phyloP scores from a whole-genome alignment of 2,113 vertebrate genomes.

The Elanoides forficatus region DNA sequence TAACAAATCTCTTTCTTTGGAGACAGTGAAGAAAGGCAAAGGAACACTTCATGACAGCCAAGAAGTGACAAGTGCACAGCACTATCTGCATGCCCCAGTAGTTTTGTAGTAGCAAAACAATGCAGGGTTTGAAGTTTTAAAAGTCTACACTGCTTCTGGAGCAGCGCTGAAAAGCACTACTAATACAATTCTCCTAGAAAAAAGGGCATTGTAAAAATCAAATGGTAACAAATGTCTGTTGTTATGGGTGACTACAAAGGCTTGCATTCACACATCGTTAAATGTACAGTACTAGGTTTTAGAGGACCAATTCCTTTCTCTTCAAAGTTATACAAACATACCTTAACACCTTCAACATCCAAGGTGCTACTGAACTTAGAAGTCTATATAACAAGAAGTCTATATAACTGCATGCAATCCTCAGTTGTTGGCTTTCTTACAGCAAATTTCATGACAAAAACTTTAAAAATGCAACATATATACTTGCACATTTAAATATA shows the following conservation, averaged over 20 bases:
- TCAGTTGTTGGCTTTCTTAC: background rate
- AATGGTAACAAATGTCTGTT: background rate
- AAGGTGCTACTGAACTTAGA: background rate
- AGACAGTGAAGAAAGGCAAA: background rate
- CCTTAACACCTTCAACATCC: background rate
- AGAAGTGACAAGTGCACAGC: accelerated
- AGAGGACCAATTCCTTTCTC: background rate
- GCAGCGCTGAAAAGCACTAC: background rate
- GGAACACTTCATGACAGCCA: background rate
- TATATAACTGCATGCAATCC: accelerated
- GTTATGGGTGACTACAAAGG: background rate
- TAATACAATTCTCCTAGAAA: background rate
- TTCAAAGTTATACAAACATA: background rate
- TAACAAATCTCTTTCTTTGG: background rate
- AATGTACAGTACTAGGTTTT: background rate
- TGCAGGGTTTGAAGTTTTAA: background rate
- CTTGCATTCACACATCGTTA: background rate
- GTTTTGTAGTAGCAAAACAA: background rate
- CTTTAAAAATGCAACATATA: background rate
- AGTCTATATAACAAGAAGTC: background rate
- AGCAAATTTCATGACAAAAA: background rate
- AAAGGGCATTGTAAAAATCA: background rate
- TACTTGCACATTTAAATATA: constrained; percentile 24
- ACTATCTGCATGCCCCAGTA: background rate
- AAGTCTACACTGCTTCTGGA: background rate